Evolutionary conservation across 2,113 vertebrate genomes (phyloP).

Genomic region (Bagarius yarrelli): DNA sequence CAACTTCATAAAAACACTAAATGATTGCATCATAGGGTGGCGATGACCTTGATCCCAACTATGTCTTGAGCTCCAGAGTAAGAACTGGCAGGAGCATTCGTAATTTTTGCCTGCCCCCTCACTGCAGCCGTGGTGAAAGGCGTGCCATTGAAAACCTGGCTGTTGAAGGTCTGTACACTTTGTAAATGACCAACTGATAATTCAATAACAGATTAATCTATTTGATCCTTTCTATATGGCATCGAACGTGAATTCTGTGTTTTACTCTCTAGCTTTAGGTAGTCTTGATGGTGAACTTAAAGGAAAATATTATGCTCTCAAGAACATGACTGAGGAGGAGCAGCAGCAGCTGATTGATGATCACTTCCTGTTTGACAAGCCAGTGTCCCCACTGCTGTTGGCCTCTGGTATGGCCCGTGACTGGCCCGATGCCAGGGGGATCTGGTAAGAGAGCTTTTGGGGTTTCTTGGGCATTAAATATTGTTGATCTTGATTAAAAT

Average conservation of each 20-base stretch:
- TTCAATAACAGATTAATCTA: too few relatives aligned
- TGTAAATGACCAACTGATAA: neutral
- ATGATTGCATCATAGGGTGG: conserved; percentile 74
- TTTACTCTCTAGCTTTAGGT: conserved; percentile 62
- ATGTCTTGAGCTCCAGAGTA: conserved; percentile 91
- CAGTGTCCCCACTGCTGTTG: conserved; percentile 88
- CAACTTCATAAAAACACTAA: conserved; percentile 15
- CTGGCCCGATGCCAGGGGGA: conserved; percentile 91
- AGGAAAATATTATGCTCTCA: conserved; percentile 88
- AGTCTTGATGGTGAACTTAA: conserved; percentile 84
- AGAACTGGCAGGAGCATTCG: conserved; percentile 90
- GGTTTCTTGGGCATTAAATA: neutral
- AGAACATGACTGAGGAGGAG: conserved; percentile 91
- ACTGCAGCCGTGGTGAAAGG: conserved; percentile 92
- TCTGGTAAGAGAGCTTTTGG: conserved; percentile 77
- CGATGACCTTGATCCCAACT: conserved; percentile 92
- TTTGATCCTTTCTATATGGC: neutral
- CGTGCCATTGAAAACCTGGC: conserved; percentile 86
- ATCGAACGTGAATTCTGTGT: neutral
- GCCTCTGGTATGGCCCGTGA: conserved; percentile 92
- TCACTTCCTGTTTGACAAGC: conserved; percentile 96
- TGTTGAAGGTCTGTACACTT: conserved; percentile 77
- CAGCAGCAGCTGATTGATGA: conserved; percentile 96
- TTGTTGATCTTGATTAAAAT: too few relatives aligned
- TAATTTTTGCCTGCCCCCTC: conserved; percentile 89